phyloP scores from a whole-genome alignment of 2,797 vertebrate genomes.

The Pangasius krempfi region DNA sequence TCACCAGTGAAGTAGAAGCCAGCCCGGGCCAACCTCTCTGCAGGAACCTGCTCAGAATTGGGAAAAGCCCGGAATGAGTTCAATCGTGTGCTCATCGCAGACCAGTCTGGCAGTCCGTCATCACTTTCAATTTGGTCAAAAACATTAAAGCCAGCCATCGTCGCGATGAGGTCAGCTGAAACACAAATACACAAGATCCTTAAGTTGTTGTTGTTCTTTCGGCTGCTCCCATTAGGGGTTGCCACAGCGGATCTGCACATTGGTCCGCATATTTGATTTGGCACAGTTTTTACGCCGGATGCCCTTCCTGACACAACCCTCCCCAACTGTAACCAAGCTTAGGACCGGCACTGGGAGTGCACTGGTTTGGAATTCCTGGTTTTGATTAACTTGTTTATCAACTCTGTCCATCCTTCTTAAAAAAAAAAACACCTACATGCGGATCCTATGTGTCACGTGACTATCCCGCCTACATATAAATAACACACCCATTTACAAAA shows the following conservation, averaged over 20 bases:
- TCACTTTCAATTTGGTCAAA: constrained; percentile 68
- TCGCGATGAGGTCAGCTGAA: constrained; percentile 11
- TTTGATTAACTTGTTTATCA: background rate
- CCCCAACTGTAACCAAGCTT: too few relatives aligned
- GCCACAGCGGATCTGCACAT: too few relatives aligned
- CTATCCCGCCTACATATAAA: background rate
- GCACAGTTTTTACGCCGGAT: too few relatives aligned
- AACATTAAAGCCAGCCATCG: constrained; percentile 65
- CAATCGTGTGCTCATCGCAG: constrained; percentile 73
- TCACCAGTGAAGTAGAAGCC: constrained; percentile 89
- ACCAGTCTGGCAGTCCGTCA: constrained; percentile 68
- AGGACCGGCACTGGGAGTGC: too few relatives aligned
- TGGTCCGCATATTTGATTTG: too few relatives aligned
- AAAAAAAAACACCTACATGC: background rate
- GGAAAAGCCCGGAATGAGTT: constrained; percentile 82
- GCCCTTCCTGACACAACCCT: too few relatives aligned
- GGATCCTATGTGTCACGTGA: background rate
- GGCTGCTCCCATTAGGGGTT: too few relatives aligned
- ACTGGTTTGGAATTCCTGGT: too few relatives aligned
- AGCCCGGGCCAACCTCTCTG: constrained; percentile 80
- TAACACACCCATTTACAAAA: background rate
- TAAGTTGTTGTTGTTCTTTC: background rate
- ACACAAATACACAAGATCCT: background rate
- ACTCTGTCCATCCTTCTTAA: background rate
- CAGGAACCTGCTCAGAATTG: constrained; percentile 73